phyloP scores from a whole-genome alignment of 1,140 invertebrate genomes.

The Leptinotarsa lineolata region DNA sequence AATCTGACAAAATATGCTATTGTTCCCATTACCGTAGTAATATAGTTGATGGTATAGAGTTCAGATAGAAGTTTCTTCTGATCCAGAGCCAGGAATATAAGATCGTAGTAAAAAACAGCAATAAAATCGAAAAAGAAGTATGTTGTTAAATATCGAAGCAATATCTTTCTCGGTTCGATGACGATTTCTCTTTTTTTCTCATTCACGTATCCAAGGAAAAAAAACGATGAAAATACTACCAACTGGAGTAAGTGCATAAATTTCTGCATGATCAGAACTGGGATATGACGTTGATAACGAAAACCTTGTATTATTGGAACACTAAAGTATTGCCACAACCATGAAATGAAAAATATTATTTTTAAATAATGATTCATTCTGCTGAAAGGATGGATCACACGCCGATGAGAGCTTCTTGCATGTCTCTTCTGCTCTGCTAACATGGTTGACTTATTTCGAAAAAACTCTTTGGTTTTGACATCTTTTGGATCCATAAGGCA shows the following conservation, averaged over 20 bases:
- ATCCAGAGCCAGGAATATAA: not conserved
- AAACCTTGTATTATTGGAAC: not conserved
- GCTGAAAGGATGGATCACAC: constrained; percentile 35
- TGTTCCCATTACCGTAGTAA: not conserved
- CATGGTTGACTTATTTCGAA: constrained; percentile 33
- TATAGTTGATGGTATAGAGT: constrained; percentile 20
- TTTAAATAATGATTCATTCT: constrained; percentile 24
- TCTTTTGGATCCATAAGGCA: constrained; percentile 29
- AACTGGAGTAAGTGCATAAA: not conserved
- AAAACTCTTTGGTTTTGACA: constrained; percentile 26
- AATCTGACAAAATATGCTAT: not conserved
- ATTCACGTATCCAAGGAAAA: constrained; percentile 31
- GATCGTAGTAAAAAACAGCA: constrained; percentile 8
- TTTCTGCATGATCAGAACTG: not conserved
- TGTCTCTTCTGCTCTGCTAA: constrained; percentile 33
- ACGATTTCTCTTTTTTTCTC: constrained; percentile 31
- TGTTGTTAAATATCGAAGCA: constrained; percentile 26
- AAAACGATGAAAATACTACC: constrained; percentile 14
- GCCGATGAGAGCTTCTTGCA: constrained; percentile 17
- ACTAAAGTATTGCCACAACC: constrained; percentile 20
- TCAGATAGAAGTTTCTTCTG: not conserved
- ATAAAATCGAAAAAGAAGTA: constrained; percentile 31
- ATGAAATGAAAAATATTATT: constrained; percentile 29
- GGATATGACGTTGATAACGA: not conserved
- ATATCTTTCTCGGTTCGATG: constrained; percentile 28